Evolutionary conservation across 2,797 vertebrate species (phyloP).

Genomic region (Chloroceryle amazona): DNA sequence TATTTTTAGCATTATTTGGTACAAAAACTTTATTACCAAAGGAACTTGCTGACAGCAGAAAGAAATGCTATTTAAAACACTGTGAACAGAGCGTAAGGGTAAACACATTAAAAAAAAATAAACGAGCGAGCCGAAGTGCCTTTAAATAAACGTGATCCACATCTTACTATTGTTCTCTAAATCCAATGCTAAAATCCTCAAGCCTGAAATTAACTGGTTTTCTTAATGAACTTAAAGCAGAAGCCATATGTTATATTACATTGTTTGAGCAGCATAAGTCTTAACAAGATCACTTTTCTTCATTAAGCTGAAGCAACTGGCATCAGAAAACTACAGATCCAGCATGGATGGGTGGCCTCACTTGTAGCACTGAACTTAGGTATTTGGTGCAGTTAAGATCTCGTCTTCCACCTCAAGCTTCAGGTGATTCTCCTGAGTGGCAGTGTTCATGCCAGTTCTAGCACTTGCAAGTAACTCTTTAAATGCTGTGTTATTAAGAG

Average conservation of each 20-base stretch:
- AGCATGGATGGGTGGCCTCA: not conserved
- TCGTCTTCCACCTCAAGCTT: not conserved
- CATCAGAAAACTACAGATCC: not conserved
- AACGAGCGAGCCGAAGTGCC: not conserved
- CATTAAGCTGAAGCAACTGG: not conserved
- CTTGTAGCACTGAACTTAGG: not conserved
- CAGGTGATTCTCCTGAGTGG: not conserved
- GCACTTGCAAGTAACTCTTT: not conserved
- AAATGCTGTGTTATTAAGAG: not conserved
- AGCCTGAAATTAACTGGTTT: not conserved
- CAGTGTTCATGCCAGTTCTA: not conserved
- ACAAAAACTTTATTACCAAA: not conserved
- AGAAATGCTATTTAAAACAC: not conserved
- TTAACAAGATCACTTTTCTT: not conserved
- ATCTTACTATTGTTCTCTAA: not conserved
- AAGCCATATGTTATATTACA: not conserved
- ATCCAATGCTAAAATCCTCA: not conserved
- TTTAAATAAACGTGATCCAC: not conserved
- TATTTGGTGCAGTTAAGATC: not conserved
- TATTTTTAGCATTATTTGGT: not conserved
- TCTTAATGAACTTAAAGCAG: not conserved
- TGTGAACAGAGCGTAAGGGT: not conserved
- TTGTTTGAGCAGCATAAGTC: not conserved
- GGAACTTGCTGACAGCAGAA: not conserved
- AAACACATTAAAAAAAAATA: not conserved